Conservation (phyloP, 2,888 invertebrate species). For the Synergus gifuensis region DNA sequence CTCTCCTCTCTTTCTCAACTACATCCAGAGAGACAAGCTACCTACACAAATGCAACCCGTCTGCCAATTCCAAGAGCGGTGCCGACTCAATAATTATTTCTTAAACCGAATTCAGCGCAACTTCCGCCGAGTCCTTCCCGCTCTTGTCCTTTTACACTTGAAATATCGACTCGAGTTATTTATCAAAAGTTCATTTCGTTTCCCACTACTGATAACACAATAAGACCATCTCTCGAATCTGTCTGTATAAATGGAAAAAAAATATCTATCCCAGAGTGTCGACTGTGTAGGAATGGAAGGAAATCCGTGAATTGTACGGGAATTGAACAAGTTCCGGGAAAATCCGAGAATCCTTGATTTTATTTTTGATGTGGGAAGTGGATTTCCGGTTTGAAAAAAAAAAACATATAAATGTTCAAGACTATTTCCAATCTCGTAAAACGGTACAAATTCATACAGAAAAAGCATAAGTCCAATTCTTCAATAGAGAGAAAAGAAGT, state of each 20-base stretch:
- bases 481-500: not conserved
- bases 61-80: constrained; percentile 41
- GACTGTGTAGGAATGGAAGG: too few relatives aligned
- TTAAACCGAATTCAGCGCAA: constrained; percentile 62
- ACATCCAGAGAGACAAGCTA: constrained; percentile 50
- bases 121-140: constrained; percentile 56
- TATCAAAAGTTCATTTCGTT: not conserved
- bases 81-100: constrained; percentile 64
- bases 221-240: too few relatives aligned
- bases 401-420: not conserved
- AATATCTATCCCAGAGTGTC: too few relatives aligned
- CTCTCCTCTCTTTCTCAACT: constrained; percentile 44
- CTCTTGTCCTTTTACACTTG: constrained; percentile 40
- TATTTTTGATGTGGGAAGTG: too few relatives aligned
- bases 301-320: too few relatives aligned
- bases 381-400: too few relatives aligned
- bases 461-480: not conserved
- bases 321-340: too few relatives aligned
- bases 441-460: not conserved
- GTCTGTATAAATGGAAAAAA: too few relatives aligned
- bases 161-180: not conserved
- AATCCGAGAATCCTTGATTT: too few relatives aligned
- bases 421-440: not conserved
- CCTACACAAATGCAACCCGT: constrained; percentile 51
- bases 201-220: not conserved